Base-by-base conservation (phyloP, 2,888 invertebrate species). In the Mellilla xanthometata region DNA sequence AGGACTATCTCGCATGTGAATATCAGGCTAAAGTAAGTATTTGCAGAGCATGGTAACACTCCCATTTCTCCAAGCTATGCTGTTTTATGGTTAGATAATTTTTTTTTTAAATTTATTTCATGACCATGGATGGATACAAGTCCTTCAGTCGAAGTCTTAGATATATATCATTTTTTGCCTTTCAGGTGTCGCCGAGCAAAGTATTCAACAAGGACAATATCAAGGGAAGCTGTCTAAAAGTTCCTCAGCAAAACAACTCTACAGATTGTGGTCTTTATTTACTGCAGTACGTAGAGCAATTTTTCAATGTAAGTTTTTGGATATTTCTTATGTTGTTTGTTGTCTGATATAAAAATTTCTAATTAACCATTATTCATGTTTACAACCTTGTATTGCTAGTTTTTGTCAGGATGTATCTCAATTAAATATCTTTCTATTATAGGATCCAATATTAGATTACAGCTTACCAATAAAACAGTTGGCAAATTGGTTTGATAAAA, bases 191-290 rank as follows among this genome's bases (percentile, higher is more conserved):
- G n/a, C 80, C 81, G 31, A 92, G 91, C 57, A 93, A 93, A 69
- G 78, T 92, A 34, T 97, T 96, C 74, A 94, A 93, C 56, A 96
- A 95, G 75, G 93, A 95, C 62, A 94, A 94, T 30, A 95, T 98
- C 64, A 95, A 95, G 68, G 98, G 97, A 3, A 93, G 94, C 56
- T 94, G 94, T 67, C 96, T 97, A 0, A 96, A 95, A 87, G 96
- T 97, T 54, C 99, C 99, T n/a, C 98, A 99, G 75, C 99, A 99
- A 85, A 96, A 94, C 57, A 99, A 99, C 90, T 97, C 95, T 73
- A 96, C 96, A 27, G 99, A 99, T 79, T 99, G 99, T 85, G 99
- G 99, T 0, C 90, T 99, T n/a, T 99, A 96, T 82, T 91, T 99
- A 47, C 88, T 99, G 40, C 98, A 99, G 77, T 99, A 98, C 90